A percentile compares a stretch with the other conserved stretches of the same genome.
phyloP scores from a whole-genome alignment of 2,113 vertebrate genomes.

The Cnemophilus loriae region DNA sequence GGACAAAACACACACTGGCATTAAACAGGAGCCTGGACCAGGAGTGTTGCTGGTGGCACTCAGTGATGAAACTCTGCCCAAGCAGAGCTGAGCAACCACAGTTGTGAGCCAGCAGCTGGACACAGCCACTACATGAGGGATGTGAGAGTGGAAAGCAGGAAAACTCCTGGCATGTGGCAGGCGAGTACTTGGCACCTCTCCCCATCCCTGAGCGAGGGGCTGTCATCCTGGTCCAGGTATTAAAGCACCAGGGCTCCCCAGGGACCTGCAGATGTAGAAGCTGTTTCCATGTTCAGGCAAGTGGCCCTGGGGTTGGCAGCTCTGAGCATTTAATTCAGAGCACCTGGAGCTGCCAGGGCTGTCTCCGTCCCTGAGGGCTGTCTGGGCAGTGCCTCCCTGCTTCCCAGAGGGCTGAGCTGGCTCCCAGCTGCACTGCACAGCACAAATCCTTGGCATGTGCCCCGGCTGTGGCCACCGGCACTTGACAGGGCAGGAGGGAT shows the following conservation, averaged over 20 bases:
- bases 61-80: neutral
- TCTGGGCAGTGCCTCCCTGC: neutral
- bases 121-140: neutral
- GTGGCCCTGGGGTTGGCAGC: neutral
- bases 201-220: fast-evolving
- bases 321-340: neutral
- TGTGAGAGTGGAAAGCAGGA: neutral
- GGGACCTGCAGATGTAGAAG: neutral
- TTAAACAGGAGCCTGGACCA: neutral
- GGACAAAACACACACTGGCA: neutral
- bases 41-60: neutral
- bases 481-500: neutral
- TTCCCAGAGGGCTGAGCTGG: neutral
- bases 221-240: fast-evolving
- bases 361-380: fast-evolving
- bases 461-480: fast-evolving
- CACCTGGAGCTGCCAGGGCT: neutral
- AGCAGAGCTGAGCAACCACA: neutral
- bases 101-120: neutral
- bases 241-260: neutral
- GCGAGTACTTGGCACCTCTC: fast-evolving
- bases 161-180: neutral
- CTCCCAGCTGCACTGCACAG: neutral
- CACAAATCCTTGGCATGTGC: neutral
- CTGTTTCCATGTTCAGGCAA: neutral